Conservation (phyloP, 2,888 invertebrate species). For the Achlya flavicornis region DNA sequence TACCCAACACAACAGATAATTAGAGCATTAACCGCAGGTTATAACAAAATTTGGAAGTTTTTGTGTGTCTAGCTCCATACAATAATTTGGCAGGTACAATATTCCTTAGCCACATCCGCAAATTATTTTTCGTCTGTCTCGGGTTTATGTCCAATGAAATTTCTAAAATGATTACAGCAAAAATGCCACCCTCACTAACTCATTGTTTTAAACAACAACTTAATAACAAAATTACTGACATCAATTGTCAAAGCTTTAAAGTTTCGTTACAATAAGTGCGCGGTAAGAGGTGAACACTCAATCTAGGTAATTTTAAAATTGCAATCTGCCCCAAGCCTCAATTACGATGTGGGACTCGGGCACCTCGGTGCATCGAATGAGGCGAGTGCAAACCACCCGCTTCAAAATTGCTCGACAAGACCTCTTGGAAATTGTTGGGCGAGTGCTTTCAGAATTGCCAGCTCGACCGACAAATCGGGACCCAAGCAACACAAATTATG, state of each 20-base stretch:
- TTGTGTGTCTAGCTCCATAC: neutral
- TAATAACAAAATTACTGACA: slow-evolving; percentile 60
- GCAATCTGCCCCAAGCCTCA: slow-evolving; percentile 74
- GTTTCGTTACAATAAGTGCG: slow-evolving; percentile 48
- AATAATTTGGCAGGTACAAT: slow-evolving; percentile 3
- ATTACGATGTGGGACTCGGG: slow-evolving; percentile 63
- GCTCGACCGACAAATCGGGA: slow-evolving; percentile 69
- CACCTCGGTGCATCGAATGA: slow-evolving; percentile 58
- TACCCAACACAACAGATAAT: slow-evolving; percentile 39
- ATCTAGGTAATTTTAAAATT: slow-evolving; percentile 79
- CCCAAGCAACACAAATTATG: slow-evolving; percentile 74
- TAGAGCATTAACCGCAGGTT: slow-evolving; percentile 52
- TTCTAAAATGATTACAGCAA: slow-evolving; percentile 15
- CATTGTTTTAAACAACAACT: slow-evolving; percentile 65
- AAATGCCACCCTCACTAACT: slow-evolving; percentile 36
- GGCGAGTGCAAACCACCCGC: slow-evolving; percentile 60
- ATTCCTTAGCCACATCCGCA: slow-evolving; percentile 14
- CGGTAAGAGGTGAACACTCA: slow-evolving; percentile 69
- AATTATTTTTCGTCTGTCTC: neutral
- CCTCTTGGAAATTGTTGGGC: slow-evolving; percentile 70
- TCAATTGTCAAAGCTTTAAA: slow-evolving; percentile 57
- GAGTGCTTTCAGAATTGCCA: slow-evolving; percentile 66
- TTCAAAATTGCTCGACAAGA: slow-evolving; percentile 72
- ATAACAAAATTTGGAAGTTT: slow-evolving; percentile 12
- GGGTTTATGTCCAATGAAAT: neutral